These are phyloP conservation scores for Oceanites oceanicus DNA, from an alignment of 2,113 vertebrate genomes.

Conservation along the genomic window DNA sequence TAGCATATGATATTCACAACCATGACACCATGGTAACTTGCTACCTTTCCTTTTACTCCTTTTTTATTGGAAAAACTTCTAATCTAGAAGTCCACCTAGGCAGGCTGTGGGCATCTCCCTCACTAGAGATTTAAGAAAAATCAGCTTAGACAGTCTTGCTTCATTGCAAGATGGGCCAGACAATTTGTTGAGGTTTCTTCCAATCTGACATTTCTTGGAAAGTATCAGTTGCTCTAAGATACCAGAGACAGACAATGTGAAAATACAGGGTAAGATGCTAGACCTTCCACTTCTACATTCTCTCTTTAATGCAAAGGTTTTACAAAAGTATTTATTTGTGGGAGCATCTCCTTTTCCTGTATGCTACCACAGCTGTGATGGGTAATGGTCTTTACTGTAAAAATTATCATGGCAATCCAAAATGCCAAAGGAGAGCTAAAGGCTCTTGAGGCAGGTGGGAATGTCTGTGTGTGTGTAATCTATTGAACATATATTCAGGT, in stretches of 20 bases:
- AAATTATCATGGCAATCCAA: background rate
- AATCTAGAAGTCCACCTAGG: background rate
- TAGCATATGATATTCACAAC: accelerated
- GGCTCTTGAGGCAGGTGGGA: background rate
- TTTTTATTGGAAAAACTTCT: background rate
- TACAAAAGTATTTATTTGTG: background rate
- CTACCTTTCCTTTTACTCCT: background rate
- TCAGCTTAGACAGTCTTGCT: background rate
- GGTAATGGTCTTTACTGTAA: background rate
- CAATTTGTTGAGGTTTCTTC: background rate
- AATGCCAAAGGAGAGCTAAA: background rate
- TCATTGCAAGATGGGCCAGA: background rate
- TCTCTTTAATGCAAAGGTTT: background rate
- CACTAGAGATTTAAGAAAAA: background rate
- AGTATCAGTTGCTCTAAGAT: background rate
- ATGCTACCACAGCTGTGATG: accelerated
- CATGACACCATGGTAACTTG: background rate
- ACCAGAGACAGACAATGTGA: background rate
- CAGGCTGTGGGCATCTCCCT: background rate
- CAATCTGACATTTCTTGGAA: background rate
- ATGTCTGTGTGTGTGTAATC: background rate
- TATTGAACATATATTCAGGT: background rate
- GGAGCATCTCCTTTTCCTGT: background rate
- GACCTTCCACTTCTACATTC: background rate
- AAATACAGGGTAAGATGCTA: background rate